phyloP scores from a whole-genome alignment of 1,140 invertebrate species.

The Caenorhabditis remanei region DNA sequence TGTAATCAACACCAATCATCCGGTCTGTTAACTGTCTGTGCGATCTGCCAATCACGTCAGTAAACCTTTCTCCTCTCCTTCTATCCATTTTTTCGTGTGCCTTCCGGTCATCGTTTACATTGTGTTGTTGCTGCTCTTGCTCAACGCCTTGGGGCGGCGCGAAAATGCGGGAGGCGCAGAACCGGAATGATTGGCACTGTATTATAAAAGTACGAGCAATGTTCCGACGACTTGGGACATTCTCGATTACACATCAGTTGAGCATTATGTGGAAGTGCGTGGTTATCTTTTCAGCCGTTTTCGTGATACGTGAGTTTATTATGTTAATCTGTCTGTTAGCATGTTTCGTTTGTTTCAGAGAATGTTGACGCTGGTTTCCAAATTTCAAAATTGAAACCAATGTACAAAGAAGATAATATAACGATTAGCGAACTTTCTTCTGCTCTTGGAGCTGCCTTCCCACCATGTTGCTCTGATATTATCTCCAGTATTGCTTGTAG shows the following conservation, averaged over 20 bases:
- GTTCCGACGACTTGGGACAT: conserved; percentile 40
- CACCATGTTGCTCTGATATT: conserved; percentile 66
- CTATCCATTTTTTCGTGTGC: conserved; percentile 17
- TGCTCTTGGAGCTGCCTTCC: conserved; percentile 57
- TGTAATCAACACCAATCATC: conserved; percentile 21
- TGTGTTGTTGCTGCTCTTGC: conserved; percentile 45
- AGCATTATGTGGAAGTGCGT: conserved; percentile 29
- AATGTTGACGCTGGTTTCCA: conserved; percentile 18
- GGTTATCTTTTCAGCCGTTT: conserved; percentile 16
- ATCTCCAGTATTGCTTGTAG: conserved; percentile 62
- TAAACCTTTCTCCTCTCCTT: not conserved
- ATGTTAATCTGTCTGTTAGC: not conserved
- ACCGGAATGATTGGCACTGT: conserved; percentile 52
- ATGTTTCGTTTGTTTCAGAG: not conserved
- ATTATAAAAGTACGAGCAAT: conserved; percentile 54
- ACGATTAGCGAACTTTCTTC: conserved; percentile 56
- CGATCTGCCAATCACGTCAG: conserved; percentile 34
- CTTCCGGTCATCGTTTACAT: conserved; percentile 56
- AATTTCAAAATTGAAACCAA: conserved; percentile 26
- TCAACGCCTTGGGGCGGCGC: conserved; percentile 46
- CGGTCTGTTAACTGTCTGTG: not conserved
- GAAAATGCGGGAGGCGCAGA: conserved; percentile 39
- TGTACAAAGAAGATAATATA: conserved; percentile 45
- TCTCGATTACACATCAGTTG: conserved; percentile 33
- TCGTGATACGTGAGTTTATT: conserved; percentile 13